Evolutionary conservation across 2,797 vertebrate species (phyloP), one percentile per base, ranked within the genome.

Genomic region (Bovichtus diacanthus): DNA sequence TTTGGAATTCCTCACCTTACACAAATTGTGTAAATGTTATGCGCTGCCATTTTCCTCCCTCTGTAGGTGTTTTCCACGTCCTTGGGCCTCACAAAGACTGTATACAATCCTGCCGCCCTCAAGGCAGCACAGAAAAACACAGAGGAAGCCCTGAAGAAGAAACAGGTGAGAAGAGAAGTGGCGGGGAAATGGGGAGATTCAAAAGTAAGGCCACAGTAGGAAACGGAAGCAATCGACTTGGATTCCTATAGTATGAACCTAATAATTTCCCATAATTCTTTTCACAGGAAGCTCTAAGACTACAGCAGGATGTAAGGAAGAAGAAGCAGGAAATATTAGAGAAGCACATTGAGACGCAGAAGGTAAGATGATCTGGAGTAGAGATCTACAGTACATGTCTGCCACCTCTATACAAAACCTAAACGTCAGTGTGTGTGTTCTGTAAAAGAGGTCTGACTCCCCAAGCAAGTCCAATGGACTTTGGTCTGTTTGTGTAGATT

Each of bases 311-410:
- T 74, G 97, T 99, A 27, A 95, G 97, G 74, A 99, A 97, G 94
- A 98, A 98, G 94, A 99, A 99, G 79, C 98, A 98, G 89, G 98
- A 99, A 91, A 99, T 99, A 90, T 90, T 99, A 86, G 98, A 98
- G 94, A 99, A 99, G 87, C 97, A 99, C 90, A 99, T 99, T 73
- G 97, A 99, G 93, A 97, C 98, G 43, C 98, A 99, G 87, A 99
- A 99, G 96, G 98, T 99, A 58, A 85, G 36, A 74, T 7, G 1
- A 6, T 65, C 9, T 29, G 5, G 3, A 70, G 44, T 0, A 10
- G 10, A 41, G 2, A n/a, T 9, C 23, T 34, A 1, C 5, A 3
- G 2, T n/a, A 21, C 5, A 23, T 51, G 12, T 70, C n/a, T 9
- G 27, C 16, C 58, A 1, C 11, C 19, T 9, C 15, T n/a, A 1